phyloP scores from a whole-genome alignment of 2,797 vertebrate species.

The Phalanger gymnotis region DNA sequence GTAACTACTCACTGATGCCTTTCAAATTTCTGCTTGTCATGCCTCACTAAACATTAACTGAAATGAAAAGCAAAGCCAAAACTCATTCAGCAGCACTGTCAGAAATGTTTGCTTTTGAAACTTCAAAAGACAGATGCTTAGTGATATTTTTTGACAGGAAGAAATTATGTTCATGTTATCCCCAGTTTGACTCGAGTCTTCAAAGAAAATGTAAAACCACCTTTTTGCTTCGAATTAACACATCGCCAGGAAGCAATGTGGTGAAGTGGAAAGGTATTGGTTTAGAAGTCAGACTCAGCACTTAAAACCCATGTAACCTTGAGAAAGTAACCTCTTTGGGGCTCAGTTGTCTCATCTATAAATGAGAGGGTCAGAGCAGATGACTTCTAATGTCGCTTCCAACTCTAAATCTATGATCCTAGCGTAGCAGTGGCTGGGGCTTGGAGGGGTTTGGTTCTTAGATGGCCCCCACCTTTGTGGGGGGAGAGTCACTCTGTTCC shows the following conservation, averaged over 20 bases:
- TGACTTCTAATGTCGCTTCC: background rate
- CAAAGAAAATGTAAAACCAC: slow-evolving; percentile 26
- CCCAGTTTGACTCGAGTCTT: slow-evolving; percentile 2
- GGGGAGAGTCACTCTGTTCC: background rate
- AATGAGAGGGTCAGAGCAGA: background rate
- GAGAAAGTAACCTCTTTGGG: background rate
- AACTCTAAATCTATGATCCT: background rate
- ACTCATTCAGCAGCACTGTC: slow-evolving; percentile 1
- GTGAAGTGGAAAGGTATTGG: background rate
- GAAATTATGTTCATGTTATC: background rate
- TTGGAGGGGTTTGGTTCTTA: background rate
- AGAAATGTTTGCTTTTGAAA: background rate
- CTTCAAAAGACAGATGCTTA: slow-evolving; percentile 27
- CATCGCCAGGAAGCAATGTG: background rate
- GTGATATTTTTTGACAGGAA: slow-evolving; percentile 26
- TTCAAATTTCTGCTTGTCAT: background rate
- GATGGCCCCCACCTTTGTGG: background rate
- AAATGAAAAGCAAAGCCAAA: slow-evolving; percentile 7
- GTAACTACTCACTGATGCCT: background rate
- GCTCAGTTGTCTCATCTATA: background rate
- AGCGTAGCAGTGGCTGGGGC: background rate
- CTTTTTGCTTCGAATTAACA: slow-evolving; percentile 8
- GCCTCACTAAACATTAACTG: background rate
- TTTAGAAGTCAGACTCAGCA: background rate
- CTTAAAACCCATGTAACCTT: background rate